phyloP scores from a whole-genome alignment of 2,797 vertebrate genomes.

The Channallabes apus region DNA sequence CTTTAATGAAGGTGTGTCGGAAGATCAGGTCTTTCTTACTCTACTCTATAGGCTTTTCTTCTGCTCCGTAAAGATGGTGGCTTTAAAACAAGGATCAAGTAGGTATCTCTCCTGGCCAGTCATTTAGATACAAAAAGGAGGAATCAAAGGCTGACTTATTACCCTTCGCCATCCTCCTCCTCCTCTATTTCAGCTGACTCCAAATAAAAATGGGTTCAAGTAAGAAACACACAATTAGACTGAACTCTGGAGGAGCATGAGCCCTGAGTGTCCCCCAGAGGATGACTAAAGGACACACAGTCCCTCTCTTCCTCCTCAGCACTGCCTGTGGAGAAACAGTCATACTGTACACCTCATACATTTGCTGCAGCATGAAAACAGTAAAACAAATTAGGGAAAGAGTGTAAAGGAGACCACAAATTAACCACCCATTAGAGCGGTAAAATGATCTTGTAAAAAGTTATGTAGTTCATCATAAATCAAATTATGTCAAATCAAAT shows the following conservation, averaged over 20 bases:
- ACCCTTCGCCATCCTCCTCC: conserved; percentile 35
- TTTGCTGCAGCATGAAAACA: conserved; percentile 20
- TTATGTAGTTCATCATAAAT: conserved; percentile 42
- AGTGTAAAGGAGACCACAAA: conserved; percentile 11
- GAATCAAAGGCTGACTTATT: conserved; percentile 61
- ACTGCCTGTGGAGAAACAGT: conserved; percentile 13
- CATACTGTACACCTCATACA: conserved; percentile 11
- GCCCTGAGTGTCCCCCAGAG: conserved; percentile 50
- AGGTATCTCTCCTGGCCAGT: conserved; percentile 66
- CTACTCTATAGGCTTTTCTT: conserved; percentile 59
- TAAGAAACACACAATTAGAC: conserved; percentile 57
- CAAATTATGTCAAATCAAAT: conserved; percentile 37
- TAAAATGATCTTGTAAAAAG: conserved; percentile 35
- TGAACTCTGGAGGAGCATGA: conserved; percentile 48
- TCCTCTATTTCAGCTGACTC: conserved; percentile 18
- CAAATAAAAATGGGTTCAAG: conserved; percentile 51
- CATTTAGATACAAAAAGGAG: conserved; percentile 48
- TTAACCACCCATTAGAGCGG: conserved; percentile 34
- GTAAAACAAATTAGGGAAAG: conserved; percentile 34
- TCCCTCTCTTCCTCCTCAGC: conserved; percentile 13
- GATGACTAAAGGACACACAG: conserved; percentile 47
- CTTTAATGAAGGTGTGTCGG: conserved; percentile 70
- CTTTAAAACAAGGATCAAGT: conserved; percentile 71
- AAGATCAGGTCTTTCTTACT: conserved; percentile 72
- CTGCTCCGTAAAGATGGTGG: conserved; percentile 38